phyloP scores from a whole-genome alignment of 2,888 invertebrate species.

The Hecatera dysodea region DNA sequence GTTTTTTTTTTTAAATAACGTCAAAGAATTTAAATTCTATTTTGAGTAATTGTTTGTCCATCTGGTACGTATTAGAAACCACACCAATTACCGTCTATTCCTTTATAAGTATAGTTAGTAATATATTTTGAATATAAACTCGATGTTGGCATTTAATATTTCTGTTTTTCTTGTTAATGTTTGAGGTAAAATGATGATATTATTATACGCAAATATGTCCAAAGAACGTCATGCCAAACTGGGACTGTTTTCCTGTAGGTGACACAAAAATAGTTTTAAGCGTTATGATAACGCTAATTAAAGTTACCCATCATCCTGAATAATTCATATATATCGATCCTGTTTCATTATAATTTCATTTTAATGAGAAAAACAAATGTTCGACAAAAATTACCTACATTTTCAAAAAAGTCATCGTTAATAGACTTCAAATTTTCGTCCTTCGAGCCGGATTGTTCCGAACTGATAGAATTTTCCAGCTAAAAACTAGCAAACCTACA shows the following conservation, averaged over 20 bases:
- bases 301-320: neutral
- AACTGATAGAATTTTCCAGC: neutral
- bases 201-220: constrained; percentile 23
- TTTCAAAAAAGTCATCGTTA: neutral
- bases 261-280: neutral
- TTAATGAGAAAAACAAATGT: neutral
- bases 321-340: neutral
- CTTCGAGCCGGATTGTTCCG: constrained; percentile 2
- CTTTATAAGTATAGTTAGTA: neutral
- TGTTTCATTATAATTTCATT: neutral
- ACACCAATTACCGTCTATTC: neutral
- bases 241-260: neutral
- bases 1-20: neutral
- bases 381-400: neutral
- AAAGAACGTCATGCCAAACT: constrained; percentile 11
- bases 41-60: neutral
- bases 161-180: constrained; percentile 11
- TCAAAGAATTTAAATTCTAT: neutral
- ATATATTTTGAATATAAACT: constrained; percentile 1
- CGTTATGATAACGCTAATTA: neutral
- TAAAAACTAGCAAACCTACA: neutral
- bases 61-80: neutral
- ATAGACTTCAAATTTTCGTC: neutral
- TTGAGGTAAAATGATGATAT: constrained; percentile 22
- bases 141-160: constrained; percentile 8